Conservation (phyloP, 2,113 vertebrate species). For the Raphicerus campestris region DNA sequence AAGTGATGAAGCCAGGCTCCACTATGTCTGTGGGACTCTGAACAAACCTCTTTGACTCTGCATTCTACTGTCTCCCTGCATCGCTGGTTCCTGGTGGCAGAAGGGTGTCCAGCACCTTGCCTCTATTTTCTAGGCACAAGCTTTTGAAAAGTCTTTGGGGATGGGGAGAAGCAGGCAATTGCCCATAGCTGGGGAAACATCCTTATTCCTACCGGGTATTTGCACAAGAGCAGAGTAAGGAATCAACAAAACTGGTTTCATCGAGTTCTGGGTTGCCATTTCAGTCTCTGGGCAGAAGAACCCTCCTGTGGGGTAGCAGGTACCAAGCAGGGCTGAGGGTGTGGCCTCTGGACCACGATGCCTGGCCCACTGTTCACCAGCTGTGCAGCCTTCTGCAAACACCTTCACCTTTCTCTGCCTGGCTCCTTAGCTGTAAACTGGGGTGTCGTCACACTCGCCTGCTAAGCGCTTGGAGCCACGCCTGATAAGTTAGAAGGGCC, state of each 20-base stretch:
- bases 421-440: background rate
- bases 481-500: background rate
- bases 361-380: background rate
- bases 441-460: rapidly evolving
- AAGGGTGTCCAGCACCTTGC: background rate
- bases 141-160: background rate
- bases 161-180: background rate
- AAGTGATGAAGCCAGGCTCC: background rate
- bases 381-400: background rate
- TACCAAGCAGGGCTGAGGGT: background rate
- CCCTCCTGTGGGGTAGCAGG: background rate
- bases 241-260: background rate
- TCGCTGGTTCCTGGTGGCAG: background rate
- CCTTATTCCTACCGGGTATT: background rate
- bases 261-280: background rate
- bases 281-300: background rate
- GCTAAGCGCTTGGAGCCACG: background rate
- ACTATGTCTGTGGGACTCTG: background rate
- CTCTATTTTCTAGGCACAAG: background rate
- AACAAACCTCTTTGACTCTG: background rate
- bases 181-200: background rate
- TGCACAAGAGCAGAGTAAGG: background rate
- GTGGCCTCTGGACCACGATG: background rate
- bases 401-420: background rate
- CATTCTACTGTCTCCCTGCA: background rate